Conservation (phyloP, 2,113 vertebrate genomes). For the Equus przewalskii region DNA sequence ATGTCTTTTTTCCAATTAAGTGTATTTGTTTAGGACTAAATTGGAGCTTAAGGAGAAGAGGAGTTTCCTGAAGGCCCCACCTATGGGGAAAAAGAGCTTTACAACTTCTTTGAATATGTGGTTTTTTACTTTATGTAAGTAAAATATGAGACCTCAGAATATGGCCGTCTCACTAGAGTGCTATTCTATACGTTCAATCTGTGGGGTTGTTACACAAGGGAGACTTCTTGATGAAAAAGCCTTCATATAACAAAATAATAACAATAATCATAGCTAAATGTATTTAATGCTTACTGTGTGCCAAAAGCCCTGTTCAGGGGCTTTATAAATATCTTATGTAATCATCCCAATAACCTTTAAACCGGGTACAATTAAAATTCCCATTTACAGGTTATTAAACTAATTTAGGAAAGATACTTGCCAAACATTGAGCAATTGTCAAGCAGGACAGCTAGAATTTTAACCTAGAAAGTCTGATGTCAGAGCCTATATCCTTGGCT, state of each 20-base stretch:
- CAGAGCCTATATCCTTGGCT: not conserved
- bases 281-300: not conserved
- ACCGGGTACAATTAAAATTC: not conserved
- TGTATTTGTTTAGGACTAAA: slow-evolving; percentile 3
- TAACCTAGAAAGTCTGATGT: not conserved
- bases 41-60: not conserved
- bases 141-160: not conserved
- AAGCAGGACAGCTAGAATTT: not conserved
- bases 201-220: not conserved
- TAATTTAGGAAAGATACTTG: not conserved
- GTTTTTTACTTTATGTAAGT: not conserved
- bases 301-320: not conserved
- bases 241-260: not conserved
- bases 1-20: not conserved
- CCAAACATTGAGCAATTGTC: not conserved
- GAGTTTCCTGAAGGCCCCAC: not conserved
- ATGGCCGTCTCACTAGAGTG: not conserved
- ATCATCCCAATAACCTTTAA: not conserved
- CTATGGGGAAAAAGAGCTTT: not conserved
- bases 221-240: not conserved
- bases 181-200: not conserved
- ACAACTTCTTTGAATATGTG: not conserved
- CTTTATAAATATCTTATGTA: not conserved
- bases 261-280: slow-evolving; percentile 27
- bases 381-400: not conserved